A percentile compares a stretch with the other conserved stretches of the same genome.
These are phyloP conservation scores for Calliopum simillimum DNA, from an alignment of 2,888 invertebrate genomes.

Conservation along the genomic window DNA sequence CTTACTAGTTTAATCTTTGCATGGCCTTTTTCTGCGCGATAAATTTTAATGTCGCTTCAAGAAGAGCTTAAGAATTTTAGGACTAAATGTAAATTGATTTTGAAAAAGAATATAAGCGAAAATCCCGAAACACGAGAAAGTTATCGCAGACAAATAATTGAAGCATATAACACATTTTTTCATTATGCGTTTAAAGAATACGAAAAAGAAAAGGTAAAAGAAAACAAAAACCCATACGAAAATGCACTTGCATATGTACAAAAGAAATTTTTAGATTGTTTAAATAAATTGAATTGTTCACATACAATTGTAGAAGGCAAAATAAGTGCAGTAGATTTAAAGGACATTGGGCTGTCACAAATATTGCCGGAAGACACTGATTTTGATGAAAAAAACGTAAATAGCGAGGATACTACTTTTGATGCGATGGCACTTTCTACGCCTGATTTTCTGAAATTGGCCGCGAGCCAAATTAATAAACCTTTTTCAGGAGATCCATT, in stretches of 20 bases:
- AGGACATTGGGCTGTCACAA: too few relatives aligned
- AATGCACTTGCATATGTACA: too few relatives aligned
- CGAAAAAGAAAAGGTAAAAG: too few relatives aligned
- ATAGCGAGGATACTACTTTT: too few relatives aligned
- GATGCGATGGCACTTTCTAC: too few relatives aligned
- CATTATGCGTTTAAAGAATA: not conserved
- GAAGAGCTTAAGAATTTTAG: not conserved
- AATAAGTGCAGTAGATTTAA: too few relatives aligned
- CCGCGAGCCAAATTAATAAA: too few relatives aligned
- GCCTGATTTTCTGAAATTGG: too few relatives aligned
- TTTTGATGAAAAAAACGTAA: not conserved
- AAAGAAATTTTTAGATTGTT: too few relatives aligned
- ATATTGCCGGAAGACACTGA: not conserved
- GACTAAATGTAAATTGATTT: not conserved
- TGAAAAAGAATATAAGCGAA: too few relatives aligned
- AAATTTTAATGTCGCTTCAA: not conserved
- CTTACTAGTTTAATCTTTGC: too few relatives aligned
- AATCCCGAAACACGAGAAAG: not conserved
- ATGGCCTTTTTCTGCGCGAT: not conserved
- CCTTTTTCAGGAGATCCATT: too few relatives aligned
- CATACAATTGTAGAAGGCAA: not conserved
- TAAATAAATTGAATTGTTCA: not conserved
- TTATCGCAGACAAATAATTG: slow-evolving; percentile 2
- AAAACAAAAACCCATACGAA: slow-evolving; percentile 1
- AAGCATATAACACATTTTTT: not conserved